These are phyloP conservation scores for Apodemus speciosus DNA, from an alignment of 2,113 vertebrate species.

Conservation along the genomic window DNA sequence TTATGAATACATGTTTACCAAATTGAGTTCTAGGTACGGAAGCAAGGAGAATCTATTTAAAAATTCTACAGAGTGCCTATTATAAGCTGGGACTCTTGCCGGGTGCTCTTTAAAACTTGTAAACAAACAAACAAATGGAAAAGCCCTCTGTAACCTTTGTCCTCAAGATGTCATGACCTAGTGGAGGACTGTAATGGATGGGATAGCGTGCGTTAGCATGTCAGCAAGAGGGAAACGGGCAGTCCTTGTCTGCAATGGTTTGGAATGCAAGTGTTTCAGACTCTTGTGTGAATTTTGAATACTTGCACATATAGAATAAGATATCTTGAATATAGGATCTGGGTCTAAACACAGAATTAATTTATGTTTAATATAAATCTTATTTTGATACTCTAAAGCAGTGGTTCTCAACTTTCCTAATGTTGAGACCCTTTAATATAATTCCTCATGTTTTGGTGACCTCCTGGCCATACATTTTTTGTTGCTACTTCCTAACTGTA, in stretches of 20 bases:
- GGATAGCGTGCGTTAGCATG: neutral
- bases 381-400: neutral
- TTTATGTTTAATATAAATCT: neutral
- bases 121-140: conserved; percentile 2
- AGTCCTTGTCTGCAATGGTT: neutral
- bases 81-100: neutral
- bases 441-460: neutral
- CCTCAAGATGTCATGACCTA: neutral
- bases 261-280: neutral
- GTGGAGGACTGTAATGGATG: neutral
- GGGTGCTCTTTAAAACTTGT: neutral
- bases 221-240: neutral
- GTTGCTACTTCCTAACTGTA: neutral
- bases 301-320: neutral
- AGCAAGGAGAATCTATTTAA: conserved; percentile 17
- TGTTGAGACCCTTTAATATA: neutral
- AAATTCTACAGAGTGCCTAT: neutral
- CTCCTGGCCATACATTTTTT: neutral
- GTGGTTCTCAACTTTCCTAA: neutral
- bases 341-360: neutral
- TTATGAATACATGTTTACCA: conserved; percentile 57
- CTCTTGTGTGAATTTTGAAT: neutral
- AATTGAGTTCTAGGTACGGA: conserved; percentile 25
- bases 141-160: neutral
- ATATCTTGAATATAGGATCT: neutral